These are phyloP conservation scores for Neogale vison DNA, from an alignment of 2,113 vertebrate species.

Conservation along the genomic window DNA sequence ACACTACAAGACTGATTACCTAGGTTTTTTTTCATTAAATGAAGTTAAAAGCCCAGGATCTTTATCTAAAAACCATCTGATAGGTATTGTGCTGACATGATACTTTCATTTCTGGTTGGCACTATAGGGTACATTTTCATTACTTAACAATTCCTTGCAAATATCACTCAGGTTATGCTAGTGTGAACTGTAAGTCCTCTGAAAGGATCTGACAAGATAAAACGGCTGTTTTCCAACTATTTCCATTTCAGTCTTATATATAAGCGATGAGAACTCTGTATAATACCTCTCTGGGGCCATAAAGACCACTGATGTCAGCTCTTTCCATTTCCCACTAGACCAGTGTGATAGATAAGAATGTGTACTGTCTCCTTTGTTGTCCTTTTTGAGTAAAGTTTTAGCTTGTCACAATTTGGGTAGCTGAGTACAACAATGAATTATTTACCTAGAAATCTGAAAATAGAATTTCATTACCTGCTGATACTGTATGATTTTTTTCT, in stretches of 20 bases:
- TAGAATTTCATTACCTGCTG: conserved; percentile 70
- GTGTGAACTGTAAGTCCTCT: not conserved
- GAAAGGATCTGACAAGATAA: conserved; percentile 48
- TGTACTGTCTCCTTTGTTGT: conserved; percentile 43
- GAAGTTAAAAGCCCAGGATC: conserved; percentile 56
- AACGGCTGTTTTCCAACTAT: conserved; percentile 34
- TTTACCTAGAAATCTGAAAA: conserved; percentile 58
- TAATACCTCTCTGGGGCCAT: not conserved
- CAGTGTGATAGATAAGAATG: not conserved
- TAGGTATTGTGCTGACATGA: not conserved
- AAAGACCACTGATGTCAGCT: conserved; percentile 21
- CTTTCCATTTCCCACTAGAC: not conserved
- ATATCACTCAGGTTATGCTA: conserved; percentile 25
- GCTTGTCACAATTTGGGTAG: conserved; percentile 37
- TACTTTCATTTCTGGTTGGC: conserved; percentile 8
- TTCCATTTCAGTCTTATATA: conserved; percentile 39
- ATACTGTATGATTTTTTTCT: conserved; percentile 6
- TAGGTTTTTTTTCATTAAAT: not conserved
- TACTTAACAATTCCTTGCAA: conserved; percentile 37
- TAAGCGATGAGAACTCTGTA: not conserved
- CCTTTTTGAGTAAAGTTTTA: conserved; percentile 61
- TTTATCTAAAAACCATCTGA: conserved; percentile 50
- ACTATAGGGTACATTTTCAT: not conserved
- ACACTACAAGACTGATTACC: not conserved
- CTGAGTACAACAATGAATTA: conserved; percentile 44